phyloP scores from a whole-genome alignment of 2,797 vertebrate species.

The Eulemur albifrons region DNA sequence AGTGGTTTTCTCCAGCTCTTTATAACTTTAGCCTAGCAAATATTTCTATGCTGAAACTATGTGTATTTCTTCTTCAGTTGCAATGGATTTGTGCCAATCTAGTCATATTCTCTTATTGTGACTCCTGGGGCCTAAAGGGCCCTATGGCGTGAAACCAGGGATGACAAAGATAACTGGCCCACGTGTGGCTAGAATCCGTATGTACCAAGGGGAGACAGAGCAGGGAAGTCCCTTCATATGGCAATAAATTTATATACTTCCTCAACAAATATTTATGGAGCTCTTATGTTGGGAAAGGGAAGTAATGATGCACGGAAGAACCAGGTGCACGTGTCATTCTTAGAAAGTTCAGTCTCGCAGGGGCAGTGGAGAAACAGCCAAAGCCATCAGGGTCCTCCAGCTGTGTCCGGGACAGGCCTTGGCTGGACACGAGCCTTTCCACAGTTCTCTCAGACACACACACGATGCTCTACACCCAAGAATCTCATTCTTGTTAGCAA shows the following conservation, averaged over 20 bases:
- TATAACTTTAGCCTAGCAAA: neutral
- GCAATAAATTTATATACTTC: neutral
- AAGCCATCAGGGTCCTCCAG: neutral
- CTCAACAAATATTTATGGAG: neutral
- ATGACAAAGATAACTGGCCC: neutral
- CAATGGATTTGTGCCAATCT: neutral
- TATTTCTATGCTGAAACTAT: neutral
- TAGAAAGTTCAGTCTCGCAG: neutral
- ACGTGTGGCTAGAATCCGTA: neutral
- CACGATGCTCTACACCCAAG: neutral
- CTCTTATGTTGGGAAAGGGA: neutral
- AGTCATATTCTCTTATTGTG: neutral
- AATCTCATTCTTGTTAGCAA: neutral
- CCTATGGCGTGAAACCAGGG: neutral
- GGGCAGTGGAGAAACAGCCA: neutral
- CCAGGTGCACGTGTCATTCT: accelerated
- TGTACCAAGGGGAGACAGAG: neutral
- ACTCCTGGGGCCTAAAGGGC: neutral
- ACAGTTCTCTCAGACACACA: neutral
- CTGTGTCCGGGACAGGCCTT: neutral
- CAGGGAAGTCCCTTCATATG: neutral
- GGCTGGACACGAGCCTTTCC: neutral
- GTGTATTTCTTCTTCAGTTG: neutral
- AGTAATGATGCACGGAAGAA: neutral
- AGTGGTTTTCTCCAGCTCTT: neutral